These are phyloP conservation scores for Coptotermes formosanus DNA, from an alignment of 1,140 invertebrate genomes.

Conservation along the genomic window DNA sequence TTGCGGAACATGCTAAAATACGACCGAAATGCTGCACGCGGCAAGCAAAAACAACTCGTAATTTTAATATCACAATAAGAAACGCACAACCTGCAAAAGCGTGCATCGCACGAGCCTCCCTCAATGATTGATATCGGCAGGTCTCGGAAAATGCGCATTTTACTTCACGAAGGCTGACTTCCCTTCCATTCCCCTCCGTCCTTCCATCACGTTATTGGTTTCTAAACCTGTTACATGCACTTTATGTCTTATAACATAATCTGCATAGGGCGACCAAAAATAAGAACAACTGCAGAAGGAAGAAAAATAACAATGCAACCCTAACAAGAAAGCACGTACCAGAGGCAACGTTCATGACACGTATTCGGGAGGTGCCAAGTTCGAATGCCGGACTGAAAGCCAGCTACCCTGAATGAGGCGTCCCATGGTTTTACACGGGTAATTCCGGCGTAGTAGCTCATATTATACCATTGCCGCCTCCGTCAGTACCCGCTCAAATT, in stretches of 20 bases:
- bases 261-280: constrained; percentile 2
- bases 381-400: no score
- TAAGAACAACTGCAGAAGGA: not conserved
- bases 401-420: no score
- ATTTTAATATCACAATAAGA: not conserved
- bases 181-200: not conserved
- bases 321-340: no score
- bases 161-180: not conserved
- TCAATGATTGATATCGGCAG: not conserved
- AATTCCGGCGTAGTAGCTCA: no score
- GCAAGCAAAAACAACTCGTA: not conserved
- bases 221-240: not conserved
- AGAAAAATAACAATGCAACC: not conserved
- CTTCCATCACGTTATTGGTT: not conserved
- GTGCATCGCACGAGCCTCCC: not conserved
- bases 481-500: no score
- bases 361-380: no score
- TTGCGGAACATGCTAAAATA: not conserved
- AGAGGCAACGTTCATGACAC: no score
- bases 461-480: no score
- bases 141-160: not conserved
- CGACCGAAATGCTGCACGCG: not conserved
- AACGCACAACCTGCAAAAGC: not conserved
- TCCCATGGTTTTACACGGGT: no score
- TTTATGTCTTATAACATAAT: not conserved